phyloP scores from a whole-genome alignment of 1,140 invertebrate genomes.

The Trachymyrmex cornetzi region DNA sequence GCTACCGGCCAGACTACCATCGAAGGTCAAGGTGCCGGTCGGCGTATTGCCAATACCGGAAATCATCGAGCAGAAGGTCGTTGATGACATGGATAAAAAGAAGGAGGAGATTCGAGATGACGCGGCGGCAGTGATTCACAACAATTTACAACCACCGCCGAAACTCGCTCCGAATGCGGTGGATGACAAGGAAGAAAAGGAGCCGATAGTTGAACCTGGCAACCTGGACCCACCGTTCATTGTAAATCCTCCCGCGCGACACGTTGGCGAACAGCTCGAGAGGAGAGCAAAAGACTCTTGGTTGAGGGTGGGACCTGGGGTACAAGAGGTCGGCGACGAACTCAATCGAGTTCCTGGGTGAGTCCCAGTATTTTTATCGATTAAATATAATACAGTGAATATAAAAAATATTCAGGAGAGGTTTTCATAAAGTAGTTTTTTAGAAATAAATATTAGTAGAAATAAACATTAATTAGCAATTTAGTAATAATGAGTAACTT shows the following conservation, averaged over 20 bases:
- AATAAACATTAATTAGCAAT: too few relatives aligned
- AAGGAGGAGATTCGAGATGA: conserved; percentile 45
- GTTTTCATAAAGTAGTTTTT: too few relatives aligned
- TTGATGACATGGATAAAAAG: conserved; percentile 65
- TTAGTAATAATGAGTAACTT: too few relatives aligned
- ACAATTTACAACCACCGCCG: conserved; percentile 12
- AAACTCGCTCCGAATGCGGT: background rate
- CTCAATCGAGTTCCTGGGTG: conserved; percentile 80
- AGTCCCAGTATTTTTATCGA: conserved; percentile 12
- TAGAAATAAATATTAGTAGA: too few relatives aligned
- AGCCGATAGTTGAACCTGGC: conserved; percentile 54
- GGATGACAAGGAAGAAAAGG: conserved; percentile 63
- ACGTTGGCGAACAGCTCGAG: conserved; percentile 78
- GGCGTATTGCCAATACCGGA: conserved; percentile 84
- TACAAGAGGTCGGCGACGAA: conserved; percentile 85
- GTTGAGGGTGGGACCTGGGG: conserved; percentile 77
- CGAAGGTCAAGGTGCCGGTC: conserved; percentile 82
- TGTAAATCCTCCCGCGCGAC: conserved; percentile 59
- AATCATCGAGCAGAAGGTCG: conserved; percentile 73
- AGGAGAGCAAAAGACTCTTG: conserved; percentile 77
- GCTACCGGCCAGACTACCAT: conserved; percentile 41
- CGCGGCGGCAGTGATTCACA: background rate
- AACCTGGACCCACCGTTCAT: conserved; percentile 71
- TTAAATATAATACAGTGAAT: conserved; percentile 19
- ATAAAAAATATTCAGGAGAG: too few relatives aligned